A percentile compares a stretch with the other conserved stretches of the same genome.
These are phyloP conservation scores for Dinocampus coccinellae DNA, from an alignment of 2,888 invertebrate genomes.

Conservation along the genomic window DNA sequence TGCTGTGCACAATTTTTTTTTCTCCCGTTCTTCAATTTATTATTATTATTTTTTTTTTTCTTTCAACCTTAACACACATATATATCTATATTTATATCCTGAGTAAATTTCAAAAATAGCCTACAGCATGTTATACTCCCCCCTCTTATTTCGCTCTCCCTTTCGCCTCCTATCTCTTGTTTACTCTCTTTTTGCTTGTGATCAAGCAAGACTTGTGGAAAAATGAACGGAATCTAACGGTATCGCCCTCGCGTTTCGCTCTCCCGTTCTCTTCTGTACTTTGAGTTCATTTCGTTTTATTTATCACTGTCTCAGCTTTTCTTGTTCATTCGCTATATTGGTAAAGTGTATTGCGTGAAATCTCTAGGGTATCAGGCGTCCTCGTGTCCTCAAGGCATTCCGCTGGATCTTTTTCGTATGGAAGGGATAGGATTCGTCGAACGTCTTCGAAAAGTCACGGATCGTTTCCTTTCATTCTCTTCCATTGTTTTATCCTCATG, in stretches of 20 bases:
- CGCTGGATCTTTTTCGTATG: conserved; percentile 16
- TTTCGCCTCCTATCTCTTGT: too few relatives aligned
- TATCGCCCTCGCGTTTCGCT: conserved; percentile 21
- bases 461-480: conserved; percentile 28
- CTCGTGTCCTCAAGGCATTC: conserved; percentile 37
- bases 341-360: conserved; percentile 51
- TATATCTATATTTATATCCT: not conserved
- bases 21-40: not conserved
- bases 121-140: not conserved
- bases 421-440: conserved; percentile 25
- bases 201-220: conserved; percentile 12
- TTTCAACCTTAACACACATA: not conserved
- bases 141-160: too few relatives aligned
- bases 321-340: conserved; percentile 29
- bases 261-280: conserved; percentile 18
- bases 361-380: conserved; percentile 47
- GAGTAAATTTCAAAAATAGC: conserved; percentile 4
- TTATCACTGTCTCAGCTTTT: conserved; percentile 29
- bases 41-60: not conserved
- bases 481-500: not conserved
- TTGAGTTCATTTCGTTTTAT: conserved; percentile 33
- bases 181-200: conserved; percentile 3
- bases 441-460: conserved; percentile 33
- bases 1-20: conserved; percentile 9
- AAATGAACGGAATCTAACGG: conserved; percentile 13